A percentile compares a stretch with the other conserved stretches of the same genome.
Conservation (phyloP, 2,113 vertebrate genomes). For the Heliornis fulica region DNA sequence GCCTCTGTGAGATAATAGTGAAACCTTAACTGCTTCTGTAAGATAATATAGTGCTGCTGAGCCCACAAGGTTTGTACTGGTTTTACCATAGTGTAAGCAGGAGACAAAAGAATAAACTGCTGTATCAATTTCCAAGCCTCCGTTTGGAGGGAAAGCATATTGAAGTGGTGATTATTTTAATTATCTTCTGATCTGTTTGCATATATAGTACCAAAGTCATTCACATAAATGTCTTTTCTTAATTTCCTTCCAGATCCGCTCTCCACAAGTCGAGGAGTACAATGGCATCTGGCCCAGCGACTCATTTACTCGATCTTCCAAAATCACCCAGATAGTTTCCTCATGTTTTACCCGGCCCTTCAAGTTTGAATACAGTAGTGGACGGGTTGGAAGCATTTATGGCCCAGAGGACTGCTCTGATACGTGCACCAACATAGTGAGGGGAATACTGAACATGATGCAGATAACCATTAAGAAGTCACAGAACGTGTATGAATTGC, state of each 20-base stretch:
- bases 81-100: background rate
- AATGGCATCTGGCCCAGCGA: slow-evolving; percentile 76
- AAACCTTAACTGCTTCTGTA: background rate
- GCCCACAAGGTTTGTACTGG: background rate
- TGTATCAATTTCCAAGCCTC: background rate
- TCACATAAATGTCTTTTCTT: background rate
- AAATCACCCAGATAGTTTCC: slow-evolving; percentile 66
- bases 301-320: slow-evolving; percentile 62
- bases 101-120: background rate
- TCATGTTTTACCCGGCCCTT: slow-evolving; percentile 66
- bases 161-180: background rate
- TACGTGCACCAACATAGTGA: slow-evolving; percentile 75
- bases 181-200: background rate
- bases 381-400: slow-evolving; percentile 73
- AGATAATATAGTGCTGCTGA: background rate
- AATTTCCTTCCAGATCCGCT: slow-evolving; percentile 61
- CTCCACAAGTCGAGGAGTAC: slow-evolving; percentile 71
- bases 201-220: background rate
- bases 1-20: background rate
- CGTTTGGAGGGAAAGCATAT: background rate
- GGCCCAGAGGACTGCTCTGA: slow-evolving; percentile 67
- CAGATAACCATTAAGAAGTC: slow-evolving; percentile 79
- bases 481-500: slow-evolving; percentile 79
- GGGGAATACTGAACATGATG: slow-evolving; percentile 78
- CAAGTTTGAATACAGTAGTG: slow-evolving; percentile 78